Evolutionary conservation across 2,113 vertebrate genomes (phyloP).

Genomic region (Dasypus novemcinctus): DNA sequence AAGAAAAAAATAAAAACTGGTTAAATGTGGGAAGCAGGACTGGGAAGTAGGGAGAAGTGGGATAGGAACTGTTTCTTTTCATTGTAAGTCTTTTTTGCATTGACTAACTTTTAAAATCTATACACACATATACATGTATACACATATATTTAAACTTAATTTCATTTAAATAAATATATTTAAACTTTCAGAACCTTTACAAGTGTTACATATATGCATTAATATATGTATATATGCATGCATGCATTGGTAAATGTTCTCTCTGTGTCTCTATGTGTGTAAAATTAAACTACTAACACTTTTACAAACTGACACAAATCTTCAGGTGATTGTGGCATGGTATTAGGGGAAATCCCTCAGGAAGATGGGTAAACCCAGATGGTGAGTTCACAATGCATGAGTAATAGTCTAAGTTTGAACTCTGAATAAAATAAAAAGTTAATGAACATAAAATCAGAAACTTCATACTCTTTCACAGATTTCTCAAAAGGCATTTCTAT

Average conservation of each 20-base stretch:
- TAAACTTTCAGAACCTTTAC: background rate
- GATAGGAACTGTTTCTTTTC: background rate
- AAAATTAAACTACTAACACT: background rate
- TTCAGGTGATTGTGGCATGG: background rate
- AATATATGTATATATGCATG: background rate
- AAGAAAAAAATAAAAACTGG: background rate
- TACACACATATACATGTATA: background rate
- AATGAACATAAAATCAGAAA: slow-evolving; percentile 44
- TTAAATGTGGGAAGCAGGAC: background rate
- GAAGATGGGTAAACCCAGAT: background rate
- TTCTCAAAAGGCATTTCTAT: slow-evolving; percentile 19
- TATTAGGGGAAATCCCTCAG: slow-evolving; percentile 60
- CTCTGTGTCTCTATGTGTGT: background rate
- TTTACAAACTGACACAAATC: background rate
- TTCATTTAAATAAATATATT: background rate
- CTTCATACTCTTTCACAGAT: slow-evolving; percentile 23
- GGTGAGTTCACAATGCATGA: slow-evolving; percentile 45
- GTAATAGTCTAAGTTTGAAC: slow-evolving; percentile 37
- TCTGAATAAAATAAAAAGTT: slow-evolving; percentile 61
- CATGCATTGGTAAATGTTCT: background rate
- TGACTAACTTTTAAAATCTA: no score
- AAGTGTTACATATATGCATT: background rate
- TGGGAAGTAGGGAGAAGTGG: background rate
- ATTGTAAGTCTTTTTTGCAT: background rate
- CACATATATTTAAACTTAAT: background rate